phyloP scores from a whole-genome alignment of 2,888 invertebrate species.

The Saturnia japonica region DNA sequence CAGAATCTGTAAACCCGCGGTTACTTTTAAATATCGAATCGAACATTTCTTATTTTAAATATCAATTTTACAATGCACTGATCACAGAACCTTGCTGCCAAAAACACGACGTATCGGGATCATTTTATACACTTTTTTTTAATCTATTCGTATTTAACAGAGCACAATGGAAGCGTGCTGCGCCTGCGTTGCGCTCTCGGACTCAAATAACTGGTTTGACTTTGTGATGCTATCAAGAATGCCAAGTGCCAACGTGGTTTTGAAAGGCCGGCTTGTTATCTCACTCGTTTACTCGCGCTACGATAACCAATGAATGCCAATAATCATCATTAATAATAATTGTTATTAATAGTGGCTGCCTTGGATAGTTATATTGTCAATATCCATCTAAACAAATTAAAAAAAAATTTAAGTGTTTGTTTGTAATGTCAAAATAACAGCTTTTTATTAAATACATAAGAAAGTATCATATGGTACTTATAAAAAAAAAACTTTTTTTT shows the following conservation, averaged over 20 bases:
- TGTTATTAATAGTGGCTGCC: neutral
- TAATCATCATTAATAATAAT: slow-evolving; percentile 33
- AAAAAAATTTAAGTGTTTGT: too few relatives aligned
- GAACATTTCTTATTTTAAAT: slow-evolving; percentile 30
- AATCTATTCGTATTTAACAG: slow-evolving; percentile 46
- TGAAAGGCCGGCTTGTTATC: slow-evolving; percentile 55
- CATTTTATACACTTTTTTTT: slow-evolving; percentile 51
- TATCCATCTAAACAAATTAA: too few relatives aligned
- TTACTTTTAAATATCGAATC: slow-evolving; percentile 28
- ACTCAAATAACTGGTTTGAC: slow-evolving; percentile 43
- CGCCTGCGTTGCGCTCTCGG: slow-evolving; percentile 52
- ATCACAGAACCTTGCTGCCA: slow-evolving; percentile 70
- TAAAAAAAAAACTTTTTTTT: too few relatives aligned
- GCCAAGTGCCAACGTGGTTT: slow-evolving; percentile 31
- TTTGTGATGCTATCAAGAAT: slow-evolving; percentile 15
- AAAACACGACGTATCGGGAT: slow-evolving; percentile 70
- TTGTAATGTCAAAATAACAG: too few relatives aligned
- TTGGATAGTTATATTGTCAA: neutral
- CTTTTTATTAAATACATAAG: too few relatives aligned
- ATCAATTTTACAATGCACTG: slow-evolving; percentile 35
- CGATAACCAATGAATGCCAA: slow-evolving; percentile 68
- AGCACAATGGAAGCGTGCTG: slow-evolving; percentile 43
- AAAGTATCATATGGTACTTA: too few relatives aligned
- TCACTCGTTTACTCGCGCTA: slow-evolving; percentile 65
- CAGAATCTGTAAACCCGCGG: slow-evolving; percentile 60